Evolutionary conservation across 1,140 invertebrate species (phyloP).

Genomic region (Drosophila nasuta): DNA sequence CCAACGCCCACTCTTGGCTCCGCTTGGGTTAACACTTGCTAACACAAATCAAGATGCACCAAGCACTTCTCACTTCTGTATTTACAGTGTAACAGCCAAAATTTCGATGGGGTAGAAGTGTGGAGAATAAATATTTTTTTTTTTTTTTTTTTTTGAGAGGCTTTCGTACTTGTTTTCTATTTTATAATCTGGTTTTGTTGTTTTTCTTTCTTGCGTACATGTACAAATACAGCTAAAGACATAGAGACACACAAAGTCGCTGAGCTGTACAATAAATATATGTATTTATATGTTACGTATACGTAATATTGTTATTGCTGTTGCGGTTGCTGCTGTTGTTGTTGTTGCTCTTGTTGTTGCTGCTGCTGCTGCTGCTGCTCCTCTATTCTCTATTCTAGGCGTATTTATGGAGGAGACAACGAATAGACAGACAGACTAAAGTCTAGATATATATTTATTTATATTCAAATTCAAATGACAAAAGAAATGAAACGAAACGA

Average conservation of each 20-base stretch:
- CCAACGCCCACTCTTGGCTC: slow-evolving; percentile 35
- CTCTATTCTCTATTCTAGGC: neutral
- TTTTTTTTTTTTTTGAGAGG: neutral
- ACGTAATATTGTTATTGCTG: slow-evolving; percentile 48
- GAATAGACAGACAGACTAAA: slow-evolving; percentile 59
- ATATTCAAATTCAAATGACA: slow-evolving; percentile 78
- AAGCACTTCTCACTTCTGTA: neutral
- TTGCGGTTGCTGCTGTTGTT: neutral
- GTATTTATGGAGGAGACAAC: slow-evolving; percentile 64
- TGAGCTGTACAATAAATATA: slow-evolving; percentile 35
- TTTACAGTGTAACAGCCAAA: slow-evolving; percentile 1
- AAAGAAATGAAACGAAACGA: slow-evolving; percentile 77
- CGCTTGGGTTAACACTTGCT: slow-evolving; percentile 27
- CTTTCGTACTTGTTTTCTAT: too few relatives aligned
- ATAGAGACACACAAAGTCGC: slow-evolving; percentile 20
- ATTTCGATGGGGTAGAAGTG: neutral
- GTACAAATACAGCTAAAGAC: slow-evolving; percentile 15
- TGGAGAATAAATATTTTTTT: neutral
- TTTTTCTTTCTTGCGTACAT: neutral
- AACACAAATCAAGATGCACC: neutral
- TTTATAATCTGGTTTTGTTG: neutral
- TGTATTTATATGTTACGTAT: slow-evolving; percentile 44
- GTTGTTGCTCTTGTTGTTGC: slow-evolving; percentile 1
- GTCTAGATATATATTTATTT: slow-evolving; percentile 75
- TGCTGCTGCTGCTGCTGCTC: neutral